phyloP scores from a whole-genome alignment of 2,888 invertebrate genomes.

The Nymphalis polychloros region DNA sequence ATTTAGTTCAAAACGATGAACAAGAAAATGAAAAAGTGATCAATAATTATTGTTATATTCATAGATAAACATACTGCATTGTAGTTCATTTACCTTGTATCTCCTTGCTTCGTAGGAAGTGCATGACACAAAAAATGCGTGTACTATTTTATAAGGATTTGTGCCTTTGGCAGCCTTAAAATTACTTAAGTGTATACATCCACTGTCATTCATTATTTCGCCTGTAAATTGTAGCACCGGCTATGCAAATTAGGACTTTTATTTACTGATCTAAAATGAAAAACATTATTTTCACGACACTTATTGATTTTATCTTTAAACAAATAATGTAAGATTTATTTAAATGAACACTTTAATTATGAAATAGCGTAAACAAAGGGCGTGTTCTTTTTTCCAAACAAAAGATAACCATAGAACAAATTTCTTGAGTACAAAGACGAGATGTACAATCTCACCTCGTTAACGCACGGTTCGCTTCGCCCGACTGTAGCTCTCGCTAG shows the following conservation, averaged over 20 bases:
- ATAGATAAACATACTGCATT: slow-evolving; percentile 15
- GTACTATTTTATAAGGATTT: slow-evolving; percentile 88
- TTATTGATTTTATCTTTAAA: slow-evolving; percentile 21
- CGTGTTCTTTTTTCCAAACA: slow-evolving; percentile 8
- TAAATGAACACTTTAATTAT: neutral
- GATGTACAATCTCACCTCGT: slow-evolving; percentile 15
- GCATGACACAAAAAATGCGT: slow-evolving; percentile 92
- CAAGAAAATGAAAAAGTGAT: slow-evolving; percentile 5
- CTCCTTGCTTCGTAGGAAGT: slow-evolving; percentile 89
- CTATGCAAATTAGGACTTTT: slow-evolving; percentile 36
- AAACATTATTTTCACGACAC: slow-evolving; percentile 39
- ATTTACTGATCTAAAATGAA: slow-evolving; percentile 40
- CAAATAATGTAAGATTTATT: neutral
- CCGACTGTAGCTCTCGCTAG: slow-evolving; percentile 9
- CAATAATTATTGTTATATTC: slow-evolving; percentile 13
- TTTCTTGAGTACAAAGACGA: slow-evolving; percentile 10
- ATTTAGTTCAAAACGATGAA: neutral
- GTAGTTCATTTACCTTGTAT: slow-evolving; percentile 85
- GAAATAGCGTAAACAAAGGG: neutral
- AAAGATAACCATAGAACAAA: slow-evolving; percentile 11
- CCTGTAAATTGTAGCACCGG: slow-evolving; percentile 33
- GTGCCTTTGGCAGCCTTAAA: slow-evolving; percentile 90
- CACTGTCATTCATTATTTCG: slow-evolving; percentile 83
- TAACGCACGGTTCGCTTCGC: slow-evolving; percentile 7
- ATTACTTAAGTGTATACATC: slow-evolving; percentile 89